These are phyloP conservation scores for Echinarachnius parma DNA, from an alignment of 53 echinoderm and acorn worm species.

Conservation along the genomic window DNA sequence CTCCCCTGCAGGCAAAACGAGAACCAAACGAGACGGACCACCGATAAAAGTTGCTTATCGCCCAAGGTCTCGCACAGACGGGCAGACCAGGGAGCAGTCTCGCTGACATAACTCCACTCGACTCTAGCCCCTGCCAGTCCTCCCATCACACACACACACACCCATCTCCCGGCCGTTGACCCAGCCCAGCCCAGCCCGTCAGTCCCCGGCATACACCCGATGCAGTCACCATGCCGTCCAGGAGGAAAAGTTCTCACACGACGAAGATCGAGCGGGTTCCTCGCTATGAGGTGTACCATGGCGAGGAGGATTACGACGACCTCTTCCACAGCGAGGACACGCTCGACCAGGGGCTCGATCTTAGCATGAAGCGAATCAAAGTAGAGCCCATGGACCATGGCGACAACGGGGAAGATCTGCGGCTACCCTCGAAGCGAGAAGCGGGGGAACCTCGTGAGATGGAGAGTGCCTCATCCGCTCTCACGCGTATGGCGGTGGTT, in stretches of 20 bases:
- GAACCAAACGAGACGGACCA: too few relatives aligned
- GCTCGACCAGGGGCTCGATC: constrained; percentile 37
- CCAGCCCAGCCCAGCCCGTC: background rate
- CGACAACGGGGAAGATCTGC: background rate
- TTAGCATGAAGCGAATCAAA: constrained; percentile 50
- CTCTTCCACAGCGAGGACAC: constrained; percentile 6
- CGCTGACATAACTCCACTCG: too few relatives aligned
- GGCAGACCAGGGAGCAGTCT: too few relatives aligned
- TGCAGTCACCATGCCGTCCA: constrained; percentile 28
- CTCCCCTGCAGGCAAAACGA: too few relatives aligned
- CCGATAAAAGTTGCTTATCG: too few relatives aligned
- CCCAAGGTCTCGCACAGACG: too few relatives aligned
- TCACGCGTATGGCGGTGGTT: background rate
- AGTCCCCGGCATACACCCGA: background rate
- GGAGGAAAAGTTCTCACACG: constrained; percentile 35
- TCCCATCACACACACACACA: too few relatives aligned
- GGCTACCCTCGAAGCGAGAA: background rate
- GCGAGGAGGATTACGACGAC: constrained; percentile 20
- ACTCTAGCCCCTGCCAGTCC: too few relatives aligned
- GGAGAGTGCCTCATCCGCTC: background rate
- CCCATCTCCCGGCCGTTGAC: background rate
- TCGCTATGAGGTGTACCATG: constrained; percentile 22
- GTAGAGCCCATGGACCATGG: background rate
- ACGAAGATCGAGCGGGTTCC: constrained; percentile 37
- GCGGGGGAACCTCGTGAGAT: background rate